phyloP scores from a whole-genome alignment of 1,140 invertebrate species.

The Acromyrmex charruanus region DNA sequence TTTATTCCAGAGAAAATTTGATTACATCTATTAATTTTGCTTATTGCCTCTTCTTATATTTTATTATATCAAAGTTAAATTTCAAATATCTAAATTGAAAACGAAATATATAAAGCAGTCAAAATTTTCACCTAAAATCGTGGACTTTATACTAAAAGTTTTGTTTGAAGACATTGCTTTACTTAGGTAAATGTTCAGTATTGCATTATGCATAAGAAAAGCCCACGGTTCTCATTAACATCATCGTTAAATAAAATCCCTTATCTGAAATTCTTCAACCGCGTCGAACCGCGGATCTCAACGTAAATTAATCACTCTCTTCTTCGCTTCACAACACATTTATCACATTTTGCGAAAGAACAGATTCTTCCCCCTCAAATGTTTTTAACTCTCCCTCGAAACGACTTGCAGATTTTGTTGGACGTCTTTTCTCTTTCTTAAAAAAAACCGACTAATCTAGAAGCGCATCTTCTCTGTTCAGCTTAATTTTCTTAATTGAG shows the following conservation, averaged over 20 bases:
- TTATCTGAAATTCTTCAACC: slow-evolving; percentile 50
- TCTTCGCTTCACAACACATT: slow-evolving; percentile 47
- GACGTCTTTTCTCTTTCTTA: slow-evolving; percentile 16
- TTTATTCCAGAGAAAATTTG: background rate
- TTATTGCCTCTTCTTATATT: background rate
- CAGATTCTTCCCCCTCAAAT: background rate
- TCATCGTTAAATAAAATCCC: slow-evolving; percentile 15
- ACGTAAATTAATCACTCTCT: slow-evolving; percentile 61
- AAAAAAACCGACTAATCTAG: slow-evolving; percentile 38
- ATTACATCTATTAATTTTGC: background rate
- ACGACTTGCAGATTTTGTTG: slow-evolving; percentile 57
- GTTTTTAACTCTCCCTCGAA: slow-evolving; percentile 52
- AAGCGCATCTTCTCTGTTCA: background rate
- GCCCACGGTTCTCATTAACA: slow-evolving; percentile 7
- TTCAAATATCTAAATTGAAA: background rate
- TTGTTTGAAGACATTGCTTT: background rate
- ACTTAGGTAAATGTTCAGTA: slow-evolving; percentile 2
- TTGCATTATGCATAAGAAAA: slow-evolving; percentile 41
- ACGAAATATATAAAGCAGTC: background rate
- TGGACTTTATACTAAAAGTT: background rate
- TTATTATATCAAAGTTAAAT: background rate
- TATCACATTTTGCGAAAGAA: slow-evolving; percentile 47
- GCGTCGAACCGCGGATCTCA: slow-evolving; percentile 31
- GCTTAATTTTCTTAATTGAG: slow-evolving; percentile 37
- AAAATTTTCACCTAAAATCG: background rate